A percentile compares a stretch with the other conserved stretches of the same genome.
Evolutionary conservation across 2,888 invertebrate species (phyloP).

Genomic region (Athalia rosae): DNA sequence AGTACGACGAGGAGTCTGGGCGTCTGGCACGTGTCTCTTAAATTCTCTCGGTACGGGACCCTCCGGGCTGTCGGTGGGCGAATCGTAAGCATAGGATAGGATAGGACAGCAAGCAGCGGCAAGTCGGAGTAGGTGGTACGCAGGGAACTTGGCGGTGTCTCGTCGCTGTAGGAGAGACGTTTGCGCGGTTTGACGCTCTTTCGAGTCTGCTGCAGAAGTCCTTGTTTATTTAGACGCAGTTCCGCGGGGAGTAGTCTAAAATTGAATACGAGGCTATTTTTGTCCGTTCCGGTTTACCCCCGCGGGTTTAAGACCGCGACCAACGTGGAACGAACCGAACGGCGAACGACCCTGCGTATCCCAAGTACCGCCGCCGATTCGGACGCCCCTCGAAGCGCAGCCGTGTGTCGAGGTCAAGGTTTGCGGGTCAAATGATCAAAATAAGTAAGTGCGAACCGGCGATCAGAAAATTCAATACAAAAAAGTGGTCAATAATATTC

Average conservation of each 20-base stretch:
- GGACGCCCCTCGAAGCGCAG: slow-evolving; percentile 1
- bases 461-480: no score
- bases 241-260: slow-evolving; percentile 22
- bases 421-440: slow-evolving; percentile 2
- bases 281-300: slow-evolving; percentile 33
- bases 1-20: neutral
- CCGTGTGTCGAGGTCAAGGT: slow-evolving; percentile 13
- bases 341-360: slow-evolving; percentile 15
- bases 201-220: neutral
- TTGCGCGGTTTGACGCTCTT: neutral
- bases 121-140: no score
- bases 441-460: neutral
- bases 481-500: neutral
- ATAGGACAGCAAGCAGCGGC: neutral
- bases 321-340: neutral
- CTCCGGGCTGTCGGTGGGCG: neutral
- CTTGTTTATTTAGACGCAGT: slow-evolving; percentile 32
- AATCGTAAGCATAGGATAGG: slow-evolving; percentile 5
- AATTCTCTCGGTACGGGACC: neutral
- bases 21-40: slow-evolving; percentile 2
- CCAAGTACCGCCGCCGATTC: no score
- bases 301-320: slow-evolving; percentile 7
- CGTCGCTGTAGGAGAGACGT: no score
- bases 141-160: no score
- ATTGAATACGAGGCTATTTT: slow-evolving; percentile 34